phyloP scores from a whole-genome alignment of 1,140 invertebrate species.

The Paraescarpia echinospica region DNA sequence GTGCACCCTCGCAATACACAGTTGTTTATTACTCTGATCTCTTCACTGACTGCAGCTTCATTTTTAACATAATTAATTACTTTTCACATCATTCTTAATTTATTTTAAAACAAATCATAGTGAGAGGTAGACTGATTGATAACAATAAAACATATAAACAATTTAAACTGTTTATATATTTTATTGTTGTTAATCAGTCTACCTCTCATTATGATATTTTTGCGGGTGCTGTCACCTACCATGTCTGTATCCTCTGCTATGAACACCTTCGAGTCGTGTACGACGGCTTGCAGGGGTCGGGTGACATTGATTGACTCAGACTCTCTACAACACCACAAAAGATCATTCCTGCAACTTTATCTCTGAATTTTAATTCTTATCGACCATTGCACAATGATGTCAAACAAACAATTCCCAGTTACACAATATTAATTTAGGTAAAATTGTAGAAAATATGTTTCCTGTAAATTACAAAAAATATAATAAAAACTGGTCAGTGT shows the following conservation, averaged over 20 bases:
- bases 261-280: slow-evolving; percentile 81
- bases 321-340: slow-evolving; percentile 30
- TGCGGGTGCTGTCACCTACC: not conserved
- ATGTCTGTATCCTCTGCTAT: slow-evolving; percentile 61
- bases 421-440: not conserved
- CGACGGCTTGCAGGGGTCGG: slow-evolving; percentile 88
- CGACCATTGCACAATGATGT: not conserved
- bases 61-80: no score
- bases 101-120: no score
- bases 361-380: not conserved
- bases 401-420: not conserved
- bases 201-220: not conserved
- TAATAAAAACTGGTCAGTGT: not conserved
- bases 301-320: slow-evolving; percentile 78
- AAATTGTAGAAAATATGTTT: not conserved
- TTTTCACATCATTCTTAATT: no score
- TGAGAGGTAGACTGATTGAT: no score
- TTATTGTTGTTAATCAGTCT: no score
- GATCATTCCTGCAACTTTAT: not conserved
- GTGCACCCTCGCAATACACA: slow-evolving; percentile 31
- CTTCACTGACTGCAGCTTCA: no score
- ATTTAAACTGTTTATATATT: no score
- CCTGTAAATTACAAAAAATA: not conserved
- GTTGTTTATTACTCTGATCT: no score
- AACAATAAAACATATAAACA: no score